A percentile compares a stretch with the other conserved stretches of the same genome.
These are phyloP conservation scores for Xanthia togata DNA, from an alignment of 2,888 invertebrate species.

Conservation along the genomic window DNA sequence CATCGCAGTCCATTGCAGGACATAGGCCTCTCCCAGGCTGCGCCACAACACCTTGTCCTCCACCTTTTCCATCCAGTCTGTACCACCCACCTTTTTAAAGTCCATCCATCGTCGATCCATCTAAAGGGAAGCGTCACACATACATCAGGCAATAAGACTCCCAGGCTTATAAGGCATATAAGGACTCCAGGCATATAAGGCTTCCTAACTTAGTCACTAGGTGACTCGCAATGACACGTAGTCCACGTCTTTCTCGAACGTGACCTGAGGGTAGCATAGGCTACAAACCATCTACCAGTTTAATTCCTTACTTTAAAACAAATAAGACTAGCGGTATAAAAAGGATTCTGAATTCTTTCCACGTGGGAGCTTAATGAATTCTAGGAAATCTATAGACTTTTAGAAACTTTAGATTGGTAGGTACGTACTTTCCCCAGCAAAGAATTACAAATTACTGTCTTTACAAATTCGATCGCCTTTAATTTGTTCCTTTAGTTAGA, in stretches of 20 bases:
- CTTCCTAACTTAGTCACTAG: background rate
- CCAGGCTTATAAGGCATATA: background rate
- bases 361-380: slow-evolving; percentile 25
- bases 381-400: slow-evolving; percentile 1
- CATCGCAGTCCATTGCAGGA: background rate
- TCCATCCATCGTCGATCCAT: too few species aligned
- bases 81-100: background rate
- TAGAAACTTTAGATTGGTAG: slow-evolving; percentile 19
- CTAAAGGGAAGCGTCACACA: too few species aligned
- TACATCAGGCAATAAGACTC: background rate
- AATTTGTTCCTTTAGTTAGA: background rate
- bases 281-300: too few species aligned
- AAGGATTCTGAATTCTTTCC: background rate
- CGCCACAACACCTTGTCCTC: background rate
- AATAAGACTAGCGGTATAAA: background rate
- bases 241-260: background rate
- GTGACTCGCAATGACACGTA: background rate
- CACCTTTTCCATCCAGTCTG: background rate
- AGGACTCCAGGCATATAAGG: background rate
- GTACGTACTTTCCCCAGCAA: background rate
- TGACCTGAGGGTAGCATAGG: background rate
- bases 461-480: background rate
- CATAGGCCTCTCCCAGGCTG: too few species aligned
- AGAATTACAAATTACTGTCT: slow-evolving; percentile 17
- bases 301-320: background rate